phyloP scores from a whole-genome alignment of 92 coral and sea anemone species.

The Metridium senile region DNA sequence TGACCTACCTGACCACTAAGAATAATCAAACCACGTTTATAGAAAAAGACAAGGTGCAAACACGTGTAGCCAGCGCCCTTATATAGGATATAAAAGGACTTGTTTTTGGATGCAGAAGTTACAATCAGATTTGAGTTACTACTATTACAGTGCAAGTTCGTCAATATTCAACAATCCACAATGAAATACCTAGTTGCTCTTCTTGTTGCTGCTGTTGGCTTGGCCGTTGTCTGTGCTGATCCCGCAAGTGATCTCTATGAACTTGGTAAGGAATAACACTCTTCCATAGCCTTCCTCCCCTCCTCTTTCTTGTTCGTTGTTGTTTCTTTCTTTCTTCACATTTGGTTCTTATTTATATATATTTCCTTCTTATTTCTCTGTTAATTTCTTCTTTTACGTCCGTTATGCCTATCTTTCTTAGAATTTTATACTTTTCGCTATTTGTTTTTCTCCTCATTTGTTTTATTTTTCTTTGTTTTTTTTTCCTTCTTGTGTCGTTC shows the following conservation, averaged over 20 bases:
- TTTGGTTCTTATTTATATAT: too few relatives aligned
- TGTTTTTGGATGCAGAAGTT: neutral
- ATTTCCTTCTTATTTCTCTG: too few relatives aligned
- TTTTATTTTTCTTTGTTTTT: too few relatives aligned
- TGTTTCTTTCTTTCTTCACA: too few relatives aligned
- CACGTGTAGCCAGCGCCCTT: neutral
- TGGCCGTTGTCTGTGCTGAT: conserved; percentile 6
- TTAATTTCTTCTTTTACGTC: too few relatives aligned
- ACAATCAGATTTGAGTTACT: neutral
- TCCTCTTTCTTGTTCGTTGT: too few relatives aligned
- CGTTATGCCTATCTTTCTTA: too few relatives aligned
- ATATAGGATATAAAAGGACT: neutral
- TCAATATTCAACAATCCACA: neutral
- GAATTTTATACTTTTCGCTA: too few relatives aligned
- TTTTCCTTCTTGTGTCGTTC: too few relatives aligned
- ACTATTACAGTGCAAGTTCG: neutral
- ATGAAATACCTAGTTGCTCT: conserved; percentile 21
- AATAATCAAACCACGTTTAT: neutral
- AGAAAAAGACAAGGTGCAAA: neutral
- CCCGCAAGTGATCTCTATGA: conserved; percentile 4
- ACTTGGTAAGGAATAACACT: neutral
- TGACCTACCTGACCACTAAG: neutral
- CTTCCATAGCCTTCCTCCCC: neutral
- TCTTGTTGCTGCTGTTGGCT: conserved; percentile 19
- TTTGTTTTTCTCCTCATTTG: too few relatives aligned